Percentiles rank a stretch among this genome's conserved stretches.
Conservation (phyloP, 2,797 vertebrate genomes). For the Eulemur coronatus region DNA sequence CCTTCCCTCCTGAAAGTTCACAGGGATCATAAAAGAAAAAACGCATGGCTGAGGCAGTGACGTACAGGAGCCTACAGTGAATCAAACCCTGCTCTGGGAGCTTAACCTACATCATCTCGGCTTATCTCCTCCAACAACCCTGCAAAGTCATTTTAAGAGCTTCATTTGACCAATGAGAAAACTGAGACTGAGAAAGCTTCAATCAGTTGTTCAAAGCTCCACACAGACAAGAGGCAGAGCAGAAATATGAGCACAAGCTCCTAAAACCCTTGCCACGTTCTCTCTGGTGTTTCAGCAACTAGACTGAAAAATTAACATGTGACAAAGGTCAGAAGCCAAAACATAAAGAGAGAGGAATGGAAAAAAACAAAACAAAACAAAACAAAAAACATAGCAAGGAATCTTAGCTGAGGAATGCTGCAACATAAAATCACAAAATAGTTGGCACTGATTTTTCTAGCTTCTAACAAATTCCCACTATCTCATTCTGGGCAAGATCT, state of each 20-base stretch:
- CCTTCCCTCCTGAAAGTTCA: not conserved
- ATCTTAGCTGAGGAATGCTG: not conserved
- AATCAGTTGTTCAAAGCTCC: not conserved
- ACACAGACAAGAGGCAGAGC: not conserved
- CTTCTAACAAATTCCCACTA: not conserved
- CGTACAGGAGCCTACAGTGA: not conserved
- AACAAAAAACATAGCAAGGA: not conserved
- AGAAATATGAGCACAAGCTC: not conserved
- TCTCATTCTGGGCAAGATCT: not conserved
- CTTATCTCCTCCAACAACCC: not conserved
- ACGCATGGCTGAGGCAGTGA: not conserved
- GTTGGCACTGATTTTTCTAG: not conserved
- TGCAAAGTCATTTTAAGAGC: not conserved
- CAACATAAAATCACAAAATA: not conserved
- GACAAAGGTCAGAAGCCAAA: constrained; percentile 10
- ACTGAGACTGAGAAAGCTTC: not conserved
- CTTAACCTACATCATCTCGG: not conserved
- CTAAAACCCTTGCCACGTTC: not conserved
- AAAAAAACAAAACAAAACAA: not conserved
- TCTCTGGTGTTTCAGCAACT: not conserved
- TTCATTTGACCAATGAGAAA: not conserved
- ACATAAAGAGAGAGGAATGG: not conserved
- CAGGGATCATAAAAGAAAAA: not conserved
- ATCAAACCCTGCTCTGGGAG: not conserved
- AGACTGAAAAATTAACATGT: not conserved